Conservation (phyloP, 2,888 invertebrate genomes). For the Ophonus ardosiacus region DNA sequence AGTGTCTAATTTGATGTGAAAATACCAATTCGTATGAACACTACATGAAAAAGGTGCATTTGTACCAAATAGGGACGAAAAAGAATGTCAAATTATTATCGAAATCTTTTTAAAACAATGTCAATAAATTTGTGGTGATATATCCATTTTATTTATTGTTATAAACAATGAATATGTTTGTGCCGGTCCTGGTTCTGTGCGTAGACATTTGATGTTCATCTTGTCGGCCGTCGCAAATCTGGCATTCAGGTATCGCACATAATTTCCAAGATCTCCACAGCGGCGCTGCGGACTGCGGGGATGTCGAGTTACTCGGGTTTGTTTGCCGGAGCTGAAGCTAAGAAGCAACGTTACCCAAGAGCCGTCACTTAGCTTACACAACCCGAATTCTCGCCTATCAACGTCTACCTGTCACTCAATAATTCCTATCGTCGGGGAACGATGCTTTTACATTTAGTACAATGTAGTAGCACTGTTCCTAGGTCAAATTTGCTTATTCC, state of each 20-base stretch:
- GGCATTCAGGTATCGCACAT: slow-evolving; percentile 38
- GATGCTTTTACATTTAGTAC: slow-evolving; percentile 32
- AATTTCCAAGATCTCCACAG: slow-evolving; percentile 23
- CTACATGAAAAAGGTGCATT: too few species aligned
- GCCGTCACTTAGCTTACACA: slow-evolving; percentile 42
- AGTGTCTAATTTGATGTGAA: too few species aligned
- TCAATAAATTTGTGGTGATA: too few species aligned
- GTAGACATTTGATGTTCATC: slow-evolving; percentile 37
- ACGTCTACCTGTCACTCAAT: slow-evolving; percentile 54
- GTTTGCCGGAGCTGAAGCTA: slow-evolving; percentile 20
- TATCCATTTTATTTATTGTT: too few species aligned
- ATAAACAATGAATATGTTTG: neutral
- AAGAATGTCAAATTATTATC: too few species aligned
- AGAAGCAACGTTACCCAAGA: neutral
- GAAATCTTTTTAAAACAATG: too few species aligned
- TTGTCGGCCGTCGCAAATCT: slow-evolving; percentile 14
- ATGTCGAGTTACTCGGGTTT: slow-evolving; percentile 14
- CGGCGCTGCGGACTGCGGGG: neutral
- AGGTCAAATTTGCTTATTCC: neutral
- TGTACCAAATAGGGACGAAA: too few species aligned
- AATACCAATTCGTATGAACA: too few species aligned
- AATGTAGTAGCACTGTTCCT: neutral
- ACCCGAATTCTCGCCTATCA: slow-evolving; percentile 47
- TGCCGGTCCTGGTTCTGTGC: neutral
- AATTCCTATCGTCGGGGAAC: slow-evolving; percentile 26